Evolutionary conservation across 2,113 vertebrate species (phyloP).

Genomic region (Etheostoma cragini): DNA sequence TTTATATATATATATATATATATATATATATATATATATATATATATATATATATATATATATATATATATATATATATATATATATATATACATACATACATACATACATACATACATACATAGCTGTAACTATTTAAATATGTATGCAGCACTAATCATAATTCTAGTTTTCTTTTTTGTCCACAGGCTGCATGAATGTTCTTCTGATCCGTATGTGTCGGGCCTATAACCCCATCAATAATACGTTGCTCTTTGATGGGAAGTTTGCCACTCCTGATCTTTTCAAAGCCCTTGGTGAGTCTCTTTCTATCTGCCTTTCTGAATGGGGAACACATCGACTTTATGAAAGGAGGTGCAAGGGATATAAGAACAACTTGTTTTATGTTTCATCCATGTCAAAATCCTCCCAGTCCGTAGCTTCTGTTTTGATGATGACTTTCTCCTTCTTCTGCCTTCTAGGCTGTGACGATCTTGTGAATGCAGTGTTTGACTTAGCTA

Average conservation of each 20-base stretch:
- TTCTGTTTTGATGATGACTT: conserved; percentile 5
- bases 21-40: no score
- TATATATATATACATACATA: no score
- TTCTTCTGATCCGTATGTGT: conserved; percentile 92
- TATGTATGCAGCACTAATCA: background rate
- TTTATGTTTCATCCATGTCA: background rate
- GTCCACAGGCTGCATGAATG: conserved; percentile 89
- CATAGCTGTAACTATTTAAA: background rate
- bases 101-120: no score
- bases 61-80: no score
- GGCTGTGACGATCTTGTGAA: conserved; percentile 91
- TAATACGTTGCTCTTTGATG: conserved; percentile 91
- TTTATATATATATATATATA: no score
- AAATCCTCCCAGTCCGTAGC: background rate
- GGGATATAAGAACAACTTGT: background rate
- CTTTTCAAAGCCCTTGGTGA: conserved; percentile 92
- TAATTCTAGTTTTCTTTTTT: conserved; percentile 6
- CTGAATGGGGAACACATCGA: background rate
- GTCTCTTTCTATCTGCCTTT: conserved; percentile 45
- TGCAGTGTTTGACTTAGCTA: conserved; percentile 89
- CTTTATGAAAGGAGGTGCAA: background rate
- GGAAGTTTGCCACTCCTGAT: conserved; percentile 88
- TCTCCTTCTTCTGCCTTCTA: conserved; percentile 39
- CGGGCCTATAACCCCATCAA: conserved; percentile 91
- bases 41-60: no score